Percentiles rank a stretch among this genome's conserved stretches.
These are phyloP conservation scores for Gisinianus flammeolus DNA, from an alignment of 2,888 invertebrate genomes.

Conservation along the genomic window DNA sequence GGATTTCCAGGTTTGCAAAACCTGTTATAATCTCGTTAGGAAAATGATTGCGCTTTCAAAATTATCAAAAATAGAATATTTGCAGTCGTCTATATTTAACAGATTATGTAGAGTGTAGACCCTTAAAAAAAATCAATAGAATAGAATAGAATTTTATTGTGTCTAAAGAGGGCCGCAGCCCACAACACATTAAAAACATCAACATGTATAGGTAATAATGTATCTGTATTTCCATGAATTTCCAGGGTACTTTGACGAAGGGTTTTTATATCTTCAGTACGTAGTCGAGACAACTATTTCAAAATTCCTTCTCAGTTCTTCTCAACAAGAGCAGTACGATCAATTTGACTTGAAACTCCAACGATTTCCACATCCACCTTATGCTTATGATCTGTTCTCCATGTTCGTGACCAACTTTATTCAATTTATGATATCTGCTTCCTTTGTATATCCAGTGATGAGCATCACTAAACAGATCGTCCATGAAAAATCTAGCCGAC, in stretches of 20 bases:
- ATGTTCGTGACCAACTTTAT: constrained; percentile 38
- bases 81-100: no score
- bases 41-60: no score
- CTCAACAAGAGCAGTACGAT: constrained; percentile 20
- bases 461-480: constrained; percentile 77
- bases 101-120: no score
- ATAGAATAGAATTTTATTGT: no score
- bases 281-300: constrained; percentile 65
- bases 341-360: constrained; percentile 34
- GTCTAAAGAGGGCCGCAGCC: no score
- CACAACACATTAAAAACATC: no score
- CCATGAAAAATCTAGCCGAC: constrained; percentile 75
- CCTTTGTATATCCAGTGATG: constrained; percentile 77
- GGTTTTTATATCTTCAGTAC: constrained; percentile 72
- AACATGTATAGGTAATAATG: no score
- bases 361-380: constrained; percentile 74
- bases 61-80: no score
- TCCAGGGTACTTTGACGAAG: constrained; percentile 64
- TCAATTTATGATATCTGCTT: constrained; percentile 38
- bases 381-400: constrained; percentile 68
- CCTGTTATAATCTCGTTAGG: no score
- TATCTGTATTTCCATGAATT: no score
- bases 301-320: neutral
- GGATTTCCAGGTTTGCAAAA: constrained; percentile 73
- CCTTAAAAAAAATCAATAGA: no score